phyloP scores from a whole-genome alignment of 2,113 vertebrate genomes.

The Sinosuthora webbiana region DNA sequence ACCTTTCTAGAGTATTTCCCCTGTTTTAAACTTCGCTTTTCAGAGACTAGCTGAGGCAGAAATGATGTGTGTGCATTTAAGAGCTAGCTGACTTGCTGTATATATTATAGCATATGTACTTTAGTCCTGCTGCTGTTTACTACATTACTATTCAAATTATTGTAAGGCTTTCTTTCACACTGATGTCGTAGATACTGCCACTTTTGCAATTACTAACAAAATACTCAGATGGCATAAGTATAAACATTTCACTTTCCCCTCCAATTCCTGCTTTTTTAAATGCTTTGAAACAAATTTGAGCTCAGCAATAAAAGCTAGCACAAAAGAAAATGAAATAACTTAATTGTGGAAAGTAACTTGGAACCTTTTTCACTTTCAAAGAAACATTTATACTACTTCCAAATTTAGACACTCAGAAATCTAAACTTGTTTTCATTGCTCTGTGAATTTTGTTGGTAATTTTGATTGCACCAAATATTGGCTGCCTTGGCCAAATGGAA shows the following conservation, averaged over 20 bases:
- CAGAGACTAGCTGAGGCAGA: not conserved
- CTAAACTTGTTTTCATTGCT: not conserved
- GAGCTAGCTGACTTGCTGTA: not conserved
- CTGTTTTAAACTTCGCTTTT: not conserved
- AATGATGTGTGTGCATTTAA: not conserved
- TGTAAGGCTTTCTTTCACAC: not conserved
- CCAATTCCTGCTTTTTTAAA: not conserved
- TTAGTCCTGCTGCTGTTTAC: not conserved
- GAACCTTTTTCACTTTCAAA: not conserved
- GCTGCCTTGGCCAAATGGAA: not conserved
- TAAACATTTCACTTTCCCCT: not conserved
- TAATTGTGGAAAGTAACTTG: not conserved
- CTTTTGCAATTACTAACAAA: constrained; percentile 1
- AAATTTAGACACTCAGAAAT: not conserved
- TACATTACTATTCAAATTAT: not conserved
- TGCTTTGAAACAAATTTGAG: not conserved
- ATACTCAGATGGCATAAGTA: not conserved
- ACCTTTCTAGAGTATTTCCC: not conserved
- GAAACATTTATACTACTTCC: not conserved
- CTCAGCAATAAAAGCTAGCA: not conserved
- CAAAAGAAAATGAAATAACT: constrained; percentile 11
- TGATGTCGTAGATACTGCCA: not conserved
- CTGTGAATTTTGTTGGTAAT: not conserved
- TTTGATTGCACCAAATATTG: not conserved
- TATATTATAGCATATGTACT: not conserved